A percentile compares a stretch with the other conserved stretches of the same genome.
Evolutionary conservation across 2,113 vertebrate species (phyloP).

Genomic region (Elachura formosa): DNA sequence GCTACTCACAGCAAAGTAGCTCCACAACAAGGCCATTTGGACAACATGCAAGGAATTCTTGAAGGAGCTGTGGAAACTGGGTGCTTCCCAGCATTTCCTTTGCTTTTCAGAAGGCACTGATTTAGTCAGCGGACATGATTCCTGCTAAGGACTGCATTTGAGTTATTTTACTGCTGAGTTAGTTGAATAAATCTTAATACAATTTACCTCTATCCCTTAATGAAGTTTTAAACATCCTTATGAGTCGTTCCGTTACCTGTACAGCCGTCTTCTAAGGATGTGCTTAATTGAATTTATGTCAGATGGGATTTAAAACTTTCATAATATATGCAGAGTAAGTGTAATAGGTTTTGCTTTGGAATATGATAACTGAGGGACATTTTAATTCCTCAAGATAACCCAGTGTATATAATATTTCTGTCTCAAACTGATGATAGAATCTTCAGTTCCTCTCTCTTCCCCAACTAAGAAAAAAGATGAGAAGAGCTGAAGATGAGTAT

Average conservation of each 20-base stretch:
- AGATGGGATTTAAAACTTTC: conserved; percentile 45
- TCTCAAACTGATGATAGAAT: background rate
- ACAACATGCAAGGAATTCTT: background rate
- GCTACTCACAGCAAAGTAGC: fast-evolving
- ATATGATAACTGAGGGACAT: conserved; percentile 44
- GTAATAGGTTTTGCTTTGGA: conserved; percentile 49
- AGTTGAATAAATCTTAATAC: conserved; percentile 27
- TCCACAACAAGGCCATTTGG: background rate
- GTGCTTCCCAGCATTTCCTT: background rate
- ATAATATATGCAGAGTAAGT: conserved; percentile 38
- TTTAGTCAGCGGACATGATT: background rate
- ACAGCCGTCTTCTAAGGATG: background rate
- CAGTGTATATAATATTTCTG: background rate
- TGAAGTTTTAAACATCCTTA: conserved; percentile 47
- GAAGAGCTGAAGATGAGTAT: conserved; percentile 14
- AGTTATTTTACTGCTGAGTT: background rate
- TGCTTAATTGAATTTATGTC: conserved; percentile 51
- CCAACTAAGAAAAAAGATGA: background rate
- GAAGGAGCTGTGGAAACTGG: background rate
- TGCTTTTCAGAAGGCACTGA: background rate
- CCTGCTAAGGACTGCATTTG: background rate
- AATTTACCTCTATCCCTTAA: conserved; percentile 29
- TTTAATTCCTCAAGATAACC: conserved; percentile 43
- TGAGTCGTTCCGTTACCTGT: conserved; percentile 9
- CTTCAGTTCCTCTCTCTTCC: background rate